These are phyloP conservation scores for Coenobita brevimanus DNA, from an alignment of 1,140 invertebrate species.

Conservation along the genomic window DNA sequence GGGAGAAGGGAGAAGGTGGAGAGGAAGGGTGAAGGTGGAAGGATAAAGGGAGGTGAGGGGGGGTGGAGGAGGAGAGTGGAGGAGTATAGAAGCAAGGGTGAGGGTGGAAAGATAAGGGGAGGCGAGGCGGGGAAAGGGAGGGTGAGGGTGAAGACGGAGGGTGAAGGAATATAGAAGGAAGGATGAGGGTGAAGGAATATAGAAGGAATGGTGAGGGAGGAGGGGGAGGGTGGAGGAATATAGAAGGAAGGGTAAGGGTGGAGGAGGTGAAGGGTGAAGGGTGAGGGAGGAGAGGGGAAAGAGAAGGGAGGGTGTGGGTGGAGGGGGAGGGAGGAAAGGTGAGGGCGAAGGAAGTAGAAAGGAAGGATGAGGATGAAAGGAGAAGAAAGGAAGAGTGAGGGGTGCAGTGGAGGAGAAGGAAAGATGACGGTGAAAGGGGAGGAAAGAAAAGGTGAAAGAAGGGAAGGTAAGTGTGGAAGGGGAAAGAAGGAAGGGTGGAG, in stretches of 20 bases:
- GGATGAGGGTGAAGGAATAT: background rate
- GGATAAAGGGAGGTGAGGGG: background rate
- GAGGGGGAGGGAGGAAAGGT: background rate
- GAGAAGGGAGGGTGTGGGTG: background rate
- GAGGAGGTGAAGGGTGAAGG: background rate
- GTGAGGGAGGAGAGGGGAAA: background rate
- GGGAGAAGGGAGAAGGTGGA: background rate
- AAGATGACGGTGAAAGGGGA: background rate
- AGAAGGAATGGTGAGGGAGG: too few relatives aligned
- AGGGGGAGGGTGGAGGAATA: background rate
- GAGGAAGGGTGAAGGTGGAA: conserved; percentile 2
- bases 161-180: background rate
- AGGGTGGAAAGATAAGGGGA: background rate
- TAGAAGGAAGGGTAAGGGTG: background rate
- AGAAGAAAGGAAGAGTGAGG: too few relatives aligned
- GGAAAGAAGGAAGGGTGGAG: background rate
- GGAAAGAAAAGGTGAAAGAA: background rate
- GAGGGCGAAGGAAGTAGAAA: background rate
- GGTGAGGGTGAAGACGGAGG: background rate
- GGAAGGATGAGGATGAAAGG: background rate
- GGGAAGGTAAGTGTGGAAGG: background rate
- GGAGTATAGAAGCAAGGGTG: background rate
- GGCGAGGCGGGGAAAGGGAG: background rate
- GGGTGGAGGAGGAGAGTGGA: background rate
- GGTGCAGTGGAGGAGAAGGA: too few relatives aligned